phyloP scores from a whole-genome alignment of 2,113 vertebrate species.

The Ophiodon elongatus region DNA sequence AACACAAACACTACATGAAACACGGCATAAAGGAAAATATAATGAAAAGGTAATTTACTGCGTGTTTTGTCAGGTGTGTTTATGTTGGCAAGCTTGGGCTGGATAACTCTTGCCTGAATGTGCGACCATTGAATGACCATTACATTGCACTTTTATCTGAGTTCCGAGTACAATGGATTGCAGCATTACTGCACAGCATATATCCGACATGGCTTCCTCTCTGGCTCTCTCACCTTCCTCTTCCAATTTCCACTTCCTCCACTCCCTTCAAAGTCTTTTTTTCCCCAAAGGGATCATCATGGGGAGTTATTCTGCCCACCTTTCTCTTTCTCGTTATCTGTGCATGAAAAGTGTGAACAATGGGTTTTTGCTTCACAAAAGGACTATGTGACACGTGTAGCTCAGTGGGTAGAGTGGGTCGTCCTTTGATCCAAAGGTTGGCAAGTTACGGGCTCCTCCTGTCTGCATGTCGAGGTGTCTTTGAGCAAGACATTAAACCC shows the following conservation, averaged over 20 bases:
- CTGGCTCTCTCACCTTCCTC: conserved; percentile 21
- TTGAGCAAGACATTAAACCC: background rate
- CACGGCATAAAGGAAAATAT: background rate
- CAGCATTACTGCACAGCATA: background rate
- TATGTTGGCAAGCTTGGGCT: background rate
- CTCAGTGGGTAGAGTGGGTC: background rate
- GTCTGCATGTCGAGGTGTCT: background rate
- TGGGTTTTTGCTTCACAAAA: background rate
- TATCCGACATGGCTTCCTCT: background rate
- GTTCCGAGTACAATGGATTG: background rate
- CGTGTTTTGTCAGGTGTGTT: background rate
- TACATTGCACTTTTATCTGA: background rate
- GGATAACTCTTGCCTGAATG: background rate
- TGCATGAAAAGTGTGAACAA: conserved; percentile 10
- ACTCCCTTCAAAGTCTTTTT: background rate
- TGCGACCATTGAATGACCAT: too few species aligned
- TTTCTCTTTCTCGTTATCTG: background rate
- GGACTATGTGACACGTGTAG: background rate
- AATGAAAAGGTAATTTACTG: background rate
- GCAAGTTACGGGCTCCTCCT: background rate
- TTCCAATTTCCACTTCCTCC: conserved; percentile 31
- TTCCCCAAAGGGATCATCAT: conserved; percentile 14
- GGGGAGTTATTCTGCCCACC: conserved; percentile 13
- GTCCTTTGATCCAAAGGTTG: background rate
- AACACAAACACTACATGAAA: background rate